A percentile compares a stretch with the other conserved stretches of the same genome.
Conservation (phyloP, 2,113 vertebrate genomes). For the Hoplias malabaricus region DNA sequence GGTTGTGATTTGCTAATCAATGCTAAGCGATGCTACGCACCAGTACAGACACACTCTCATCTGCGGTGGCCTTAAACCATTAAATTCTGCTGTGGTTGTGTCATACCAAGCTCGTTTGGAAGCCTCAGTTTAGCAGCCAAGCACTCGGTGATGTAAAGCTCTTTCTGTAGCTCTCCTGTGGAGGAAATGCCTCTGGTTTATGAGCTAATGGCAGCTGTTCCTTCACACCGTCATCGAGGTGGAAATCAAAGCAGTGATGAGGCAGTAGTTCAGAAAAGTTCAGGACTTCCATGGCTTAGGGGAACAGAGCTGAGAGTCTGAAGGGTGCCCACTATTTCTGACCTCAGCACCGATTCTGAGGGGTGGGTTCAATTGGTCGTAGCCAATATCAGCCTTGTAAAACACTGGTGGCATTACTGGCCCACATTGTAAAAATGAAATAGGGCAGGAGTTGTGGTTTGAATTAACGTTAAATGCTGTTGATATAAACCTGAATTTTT, state of each 20-base stretch:
- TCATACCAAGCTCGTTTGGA: neutral
- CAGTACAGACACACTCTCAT: too few relatives aligned
- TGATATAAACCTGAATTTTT: too few relatives aligned
- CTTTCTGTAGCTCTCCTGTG: neutral
- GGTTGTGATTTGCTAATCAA: too few relatives aligned
- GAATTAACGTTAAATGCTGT: too few relatives aligned
- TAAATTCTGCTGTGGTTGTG: neutral
- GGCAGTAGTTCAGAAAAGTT: too few relatives aligned
- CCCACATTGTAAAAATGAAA: too few relatives aligned
- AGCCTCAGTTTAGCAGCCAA: neutral
- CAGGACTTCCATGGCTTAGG: neutral
- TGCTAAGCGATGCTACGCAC: too few relatives aligned
- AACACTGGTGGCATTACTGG: too few relatives aligned
- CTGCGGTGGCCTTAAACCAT: neutral
- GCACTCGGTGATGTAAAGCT: neutral
- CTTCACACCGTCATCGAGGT: neutral
- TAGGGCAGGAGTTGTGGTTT: too few relatives aligned
- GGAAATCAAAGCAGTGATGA: too few relatives aligned
- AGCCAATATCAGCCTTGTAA: neutral
- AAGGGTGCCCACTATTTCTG: neutral
- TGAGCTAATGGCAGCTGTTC: neutral
- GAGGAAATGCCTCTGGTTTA: neutral
- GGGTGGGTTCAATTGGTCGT: neutral
- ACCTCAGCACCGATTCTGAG: neutral
- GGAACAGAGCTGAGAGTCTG: neutral